Evolutionary conservation across 2,888 invertebrate species (phyloP).

Genomic region (Orchesella flavescens): DNA sequence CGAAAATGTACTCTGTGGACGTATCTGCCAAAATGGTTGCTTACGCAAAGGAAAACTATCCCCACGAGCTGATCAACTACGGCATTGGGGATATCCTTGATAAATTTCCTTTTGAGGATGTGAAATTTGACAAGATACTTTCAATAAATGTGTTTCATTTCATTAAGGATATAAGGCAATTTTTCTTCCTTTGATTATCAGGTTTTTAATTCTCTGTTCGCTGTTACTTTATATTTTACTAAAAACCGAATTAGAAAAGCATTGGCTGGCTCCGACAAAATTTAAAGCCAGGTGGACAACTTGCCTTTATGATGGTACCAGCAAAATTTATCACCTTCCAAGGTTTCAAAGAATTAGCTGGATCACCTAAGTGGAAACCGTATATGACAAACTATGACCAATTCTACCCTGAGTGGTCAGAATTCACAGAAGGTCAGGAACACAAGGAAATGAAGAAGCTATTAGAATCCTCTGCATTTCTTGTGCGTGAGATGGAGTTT

Average conservation of each 20-base stretch:
- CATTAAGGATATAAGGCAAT: background rate
- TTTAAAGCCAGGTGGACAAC: constrained; percentile 2
- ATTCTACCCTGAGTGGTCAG: no score
- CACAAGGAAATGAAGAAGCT: no score
- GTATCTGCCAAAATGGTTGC: background rate
- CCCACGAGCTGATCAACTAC: background rate
- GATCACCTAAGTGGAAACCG: no score
- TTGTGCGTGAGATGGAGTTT: no score
- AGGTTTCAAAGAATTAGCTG: no score
- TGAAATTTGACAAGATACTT: constrained; percentile 8
- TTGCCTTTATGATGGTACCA: background rate
- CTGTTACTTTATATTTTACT: no score
- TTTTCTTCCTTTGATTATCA: no score
- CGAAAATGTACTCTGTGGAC: constrained; percentile 19
- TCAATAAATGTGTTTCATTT: constrained; percentile 14
- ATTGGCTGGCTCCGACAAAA: background rate
- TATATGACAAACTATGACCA: no score
- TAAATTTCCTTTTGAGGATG: background rate
- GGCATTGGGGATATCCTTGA: constrained; percentile 2
- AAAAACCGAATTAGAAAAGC: background rate
- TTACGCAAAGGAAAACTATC: background rate
- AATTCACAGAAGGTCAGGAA: no score
- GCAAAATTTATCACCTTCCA: background rate
- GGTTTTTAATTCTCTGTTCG: no score
- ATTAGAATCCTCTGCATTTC: no score